A percentile compares a stretch with the other conserved stretches of the same genome.
Conservation (phyloP, 2,888 invertebrate species). For the Drosophila gaucha region DNA sequence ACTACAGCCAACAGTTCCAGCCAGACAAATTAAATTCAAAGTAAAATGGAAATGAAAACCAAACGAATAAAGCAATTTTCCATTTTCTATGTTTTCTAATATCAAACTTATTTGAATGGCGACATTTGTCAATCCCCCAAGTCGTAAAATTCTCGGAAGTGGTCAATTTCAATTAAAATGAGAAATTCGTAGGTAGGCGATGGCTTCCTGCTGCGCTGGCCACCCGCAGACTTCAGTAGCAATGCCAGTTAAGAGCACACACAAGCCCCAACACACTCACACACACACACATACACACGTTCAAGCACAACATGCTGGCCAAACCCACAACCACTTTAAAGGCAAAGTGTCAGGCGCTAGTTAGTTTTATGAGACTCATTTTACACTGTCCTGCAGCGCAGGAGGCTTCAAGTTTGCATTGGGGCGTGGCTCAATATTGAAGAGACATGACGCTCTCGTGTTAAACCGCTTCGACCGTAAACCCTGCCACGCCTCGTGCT, state of each 20-base stretch:
- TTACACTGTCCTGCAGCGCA: conserved; percentile 68
- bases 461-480: conserved; percentile 25
- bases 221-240: conserved; percentile 37
- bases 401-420: conserved; percentile 39
- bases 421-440: conserved; percentile 48
- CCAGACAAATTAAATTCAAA: too few relatives aligned
- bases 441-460: conserved; percentile 29
- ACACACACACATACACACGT: conserved; percentile 1
- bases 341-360: conserved; percentile 59
- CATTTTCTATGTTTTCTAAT: not conserved
- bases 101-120: conserved; percentile 7
- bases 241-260: conserved; percentile 18
- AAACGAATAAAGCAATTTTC: not conserved
- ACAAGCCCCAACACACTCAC: not conserved
- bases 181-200: conserved; percentile 17
- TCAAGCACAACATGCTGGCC: not conserved
- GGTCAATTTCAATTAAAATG: conserved; percentile 48
- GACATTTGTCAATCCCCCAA: not conserved
- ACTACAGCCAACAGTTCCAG: not conserved
- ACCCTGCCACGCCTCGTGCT: conserved; percentile 35
- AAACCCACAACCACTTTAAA: conserved; percentile 30
- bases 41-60: not conserved
- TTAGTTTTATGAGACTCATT: conserved; percentile 72
- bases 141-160: conserved; percentile 22
- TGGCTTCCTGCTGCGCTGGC: conserved; percentile 33